Evolutionary conservation across 2,797 vertebrate species (phyloP), one percentile per base, ranked within the genome.

Genomic region (Margarornis squamiger): DNA sequence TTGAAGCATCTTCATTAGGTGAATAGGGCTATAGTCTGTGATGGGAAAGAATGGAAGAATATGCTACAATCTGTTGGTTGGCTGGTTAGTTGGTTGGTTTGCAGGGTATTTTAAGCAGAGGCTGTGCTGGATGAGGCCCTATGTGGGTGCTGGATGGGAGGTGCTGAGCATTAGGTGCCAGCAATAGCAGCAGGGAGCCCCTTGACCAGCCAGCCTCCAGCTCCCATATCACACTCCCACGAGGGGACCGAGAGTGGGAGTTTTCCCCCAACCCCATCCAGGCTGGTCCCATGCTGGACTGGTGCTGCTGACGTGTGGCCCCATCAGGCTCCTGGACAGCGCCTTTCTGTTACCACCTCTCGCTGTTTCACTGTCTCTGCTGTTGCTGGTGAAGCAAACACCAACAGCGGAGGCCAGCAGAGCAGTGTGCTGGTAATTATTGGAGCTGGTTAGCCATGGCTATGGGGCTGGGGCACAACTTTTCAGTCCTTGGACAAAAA

Each of bases 1-100:
- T 24, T 68, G 83, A 87, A 46, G 61, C 1, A 5, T 77, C 92
- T 95, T 94, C 93, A 92, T 89, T 92, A 95, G 95, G 80, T 97
- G 94, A 96, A 82, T 74, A 77, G 54, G 83, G 23, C 75, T 79
- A 22, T 34, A 74, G 65, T 58, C 34, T 82, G 80, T 24, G 74
- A 63, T 74, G 71, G 71, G 84, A 66, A 70, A 71, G 91, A 61
- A 36, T 30, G 82, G 74, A 55, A 71, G 71, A 77, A 55, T 38
- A 29, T 36, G 34, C 38, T 91, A 5, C 0, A 0, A 46, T 86
- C 30, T 43, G 52, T 61, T 70, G 26, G 18, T 63, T 66, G 54
- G 17, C 55, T 88, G 68, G 12, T 22, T 52, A 68, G 9, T 51
- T 45, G n/a, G 20, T 26, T 61, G 81, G 38, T 61, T 71, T 36